Evolutionary conservation across 2,113 vertebrate genomes (phyloP), one percentile per base, ranked within the genome.

Genomic region (Eurypyga helias): DNA sequence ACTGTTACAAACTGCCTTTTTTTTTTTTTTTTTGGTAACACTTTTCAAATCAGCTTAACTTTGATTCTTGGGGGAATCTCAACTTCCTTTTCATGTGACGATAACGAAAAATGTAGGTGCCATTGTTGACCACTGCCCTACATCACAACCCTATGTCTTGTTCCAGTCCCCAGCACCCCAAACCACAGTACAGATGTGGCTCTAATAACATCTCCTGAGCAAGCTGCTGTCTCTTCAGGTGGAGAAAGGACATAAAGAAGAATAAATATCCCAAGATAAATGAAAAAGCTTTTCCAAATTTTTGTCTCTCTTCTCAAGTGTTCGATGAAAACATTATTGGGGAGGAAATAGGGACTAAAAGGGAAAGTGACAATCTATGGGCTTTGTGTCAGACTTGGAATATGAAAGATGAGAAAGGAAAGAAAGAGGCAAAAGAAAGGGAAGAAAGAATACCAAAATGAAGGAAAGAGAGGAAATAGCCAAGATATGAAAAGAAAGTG

Each of bases 61-160:
- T 31, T 23, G n/a, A 86, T 77, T 81, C 67, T 62, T 49, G 43
- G 7, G 18, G 31, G 15, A 77, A 62, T 70, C 19, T 77, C 46
- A 46, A 33, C 41, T 89, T 88, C 73, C 14, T 82, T 49, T 67
- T 78, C 1, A 0, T 60, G 45, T 51, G 61, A 87, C 23, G 16
- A 31, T 46, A 91, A 60, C 0, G 3, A 75, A 70, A 93, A 73
- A 29, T 34, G 16, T 21, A 19, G 55, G 24, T 62, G n/a, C 6
- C 33, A 2, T 38, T 84, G 69, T 25, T 19, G 29, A 33, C 29
- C 41, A 13, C 26, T 64, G 4, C 14, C 70, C 24, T 21, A 36
- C 38, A 31, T 54, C 0, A 0, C 18, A 70, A 1, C 5, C 7
- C 8, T 0, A 0, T 38, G 28, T 55, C 52, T 55, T 2, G 0